Conservation (phyloP, 2,113 vertebrate species). For the Opisthocomus hoazin region DNA sequence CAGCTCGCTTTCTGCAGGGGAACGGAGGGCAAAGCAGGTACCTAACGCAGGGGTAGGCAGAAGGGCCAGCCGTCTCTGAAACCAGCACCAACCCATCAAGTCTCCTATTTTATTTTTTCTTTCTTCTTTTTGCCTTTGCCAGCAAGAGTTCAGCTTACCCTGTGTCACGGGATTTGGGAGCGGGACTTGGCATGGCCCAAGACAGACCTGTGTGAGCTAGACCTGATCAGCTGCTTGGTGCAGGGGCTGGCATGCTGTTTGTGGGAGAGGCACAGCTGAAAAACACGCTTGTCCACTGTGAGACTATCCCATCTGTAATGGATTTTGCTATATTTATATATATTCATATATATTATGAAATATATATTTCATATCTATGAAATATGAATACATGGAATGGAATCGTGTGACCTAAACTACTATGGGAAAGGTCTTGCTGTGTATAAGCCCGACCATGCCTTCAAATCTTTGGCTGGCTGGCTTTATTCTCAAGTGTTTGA, state of each 20-base stretch:
- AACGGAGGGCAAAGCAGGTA: neutral
- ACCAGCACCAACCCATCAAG: neutral
- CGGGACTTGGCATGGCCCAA: neutral
- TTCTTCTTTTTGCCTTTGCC: neutral
- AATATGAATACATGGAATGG: neutral
- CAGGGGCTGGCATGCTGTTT: neutral
- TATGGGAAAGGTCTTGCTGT: neutral
- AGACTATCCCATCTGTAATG: neutral
- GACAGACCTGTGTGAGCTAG: neutral
- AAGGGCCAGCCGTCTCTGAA: neutral
- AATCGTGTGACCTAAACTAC: conserved; percentile 2
- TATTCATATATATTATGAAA: too few species aligned
- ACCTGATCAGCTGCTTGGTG: neutral
- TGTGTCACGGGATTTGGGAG: neutral
- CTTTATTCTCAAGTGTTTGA: conserved; percentile 24
- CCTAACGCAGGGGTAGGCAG: rapidly evolving
- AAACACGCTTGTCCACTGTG: neutral
- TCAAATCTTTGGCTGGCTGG: conserved; percentile 1
- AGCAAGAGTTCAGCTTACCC: neutral
- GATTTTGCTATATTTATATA: neutral
- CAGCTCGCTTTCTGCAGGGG: neutral
- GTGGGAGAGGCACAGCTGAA: neutral
- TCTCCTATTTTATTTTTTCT: rapidly evolving
- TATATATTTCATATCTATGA: too few species aligned
- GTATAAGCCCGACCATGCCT: neutral